phyloP scores from a whole-genome alignment of 1,140 invertebrate species.

The Theocolax elegans region DNA sequence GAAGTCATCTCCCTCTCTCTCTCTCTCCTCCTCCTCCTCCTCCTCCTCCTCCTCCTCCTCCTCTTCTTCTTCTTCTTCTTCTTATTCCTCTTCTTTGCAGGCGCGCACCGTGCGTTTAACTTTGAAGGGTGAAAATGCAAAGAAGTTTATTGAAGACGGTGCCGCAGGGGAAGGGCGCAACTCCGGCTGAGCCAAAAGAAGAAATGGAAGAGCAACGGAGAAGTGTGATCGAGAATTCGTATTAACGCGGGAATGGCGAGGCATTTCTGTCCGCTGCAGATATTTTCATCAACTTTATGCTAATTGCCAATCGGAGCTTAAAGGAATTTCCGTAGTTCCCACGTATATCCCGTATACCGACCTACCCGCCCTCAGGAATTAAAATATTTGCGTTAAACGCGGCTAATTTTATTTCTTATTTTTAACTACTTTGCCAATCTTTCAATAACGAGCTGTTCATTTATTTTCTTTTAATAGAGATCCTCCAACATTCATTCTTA shows the following conservation, averaged over 20 bases:
- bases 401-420: constrained; percentile 22
- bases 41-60: too few species aligned
- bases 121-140: constrained; percentile 30
- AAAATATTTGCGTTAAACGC: constrained; percentile 17
- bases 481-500: too few species aligned
- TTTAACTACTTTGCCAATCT: not conserved
- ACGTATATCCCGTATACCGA: not conserved
- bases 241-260: constrained; percentile 26
- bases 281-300: constrained; percentile 53
- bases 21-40: too few species aligned
- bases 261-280: constrained; percentile 50
- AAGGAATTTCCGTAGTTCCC: constrained; percentile 6
- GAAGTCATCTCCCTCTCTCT: too few species aligned
- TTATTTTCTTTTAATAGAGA: too few species aligned
- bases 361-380: not conserved
- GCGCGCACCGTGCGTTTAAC: not conserved
- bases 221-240: constrained; percentile 13
- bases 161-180: not conserved
- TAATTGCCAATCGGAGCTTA: constrained; percentile 48
- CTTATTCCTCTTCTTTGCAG: too few species aligned
- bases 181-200: not conserved
- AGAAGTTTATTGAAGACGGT: constrained; percentile 28
- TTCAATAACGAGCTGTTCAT: not conserved
- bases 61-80: too few species aligned
- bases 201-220: not conserved